Conservation (phyloP, 2,888 invertebrate species). For the Hyposoter dolosus region DNA sequence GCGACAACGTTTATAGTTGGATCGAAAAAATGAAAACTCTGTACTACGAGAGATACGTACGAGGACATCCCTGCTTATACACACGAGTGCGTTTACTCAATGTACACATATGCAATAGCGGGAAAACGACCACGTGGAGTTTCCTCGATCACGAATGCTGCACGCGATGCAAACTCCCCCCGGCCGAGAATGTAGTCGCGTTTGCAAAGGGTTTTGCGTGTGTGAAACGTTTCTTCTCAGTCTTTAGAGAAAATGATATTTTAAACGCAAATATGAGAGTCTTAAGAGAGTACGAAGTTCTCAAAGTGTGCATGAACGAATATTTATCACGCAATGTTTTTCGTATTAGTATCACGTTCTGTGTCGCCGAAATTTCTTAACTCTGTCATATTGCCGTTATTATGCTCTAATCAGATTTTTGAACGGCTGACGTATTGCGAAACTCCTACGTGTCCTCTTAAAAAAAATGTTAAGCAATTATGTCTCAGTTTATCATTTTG, state of each 20-base stretch:
- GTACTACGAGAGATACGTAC: not conserved
- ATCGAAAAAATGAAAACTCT: not conserved
- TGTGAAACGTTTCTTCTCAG: constrained; percentile 20
- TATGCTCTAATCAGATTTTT: not conserved
- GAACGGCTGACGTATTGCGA: not conserved
- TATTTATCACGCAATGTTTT: constrained; percentile 3
- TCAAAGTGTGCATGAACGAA: not conserved
- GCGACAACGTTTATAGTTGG: not conserved
- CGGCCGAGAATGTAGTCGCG: constrained; percentile 63
- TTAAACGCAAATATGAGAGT: constrained; percentile 47
- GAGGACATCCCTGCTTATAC: not conserved
- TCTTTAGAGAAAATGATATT: constrained; percentile 55
- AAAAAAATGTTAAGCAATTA: not conserved
- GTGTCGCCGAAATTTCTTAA: not conserved
- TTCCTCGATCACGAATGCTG: constrained; percentile 55
- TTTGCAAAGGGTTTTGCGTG: constrained; percentile 66
- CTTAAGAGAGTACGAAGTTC: constrained; percentile 5
- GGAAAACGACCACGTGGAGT: constrained; percentile 18
- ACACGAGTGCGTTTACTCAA: not conserved
- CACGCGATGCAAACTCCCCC: constrained; percentile 64
- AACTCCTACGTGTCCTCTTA: not conserved
- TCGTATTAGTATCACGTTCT: constrained; percentile 9
- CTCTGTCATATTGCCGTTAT: not conserved
- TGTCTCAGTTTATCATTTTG: not conserved
- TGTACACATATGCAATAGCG: constrained; percentile 12